Percentiles rank a stretch among this genome's conserved stretches.
These are phyloP conservation scores for Scaptomyza hsui DNA, from an alignment of 1,140 invertebrate genomes.

Conservation along the genomic window DNA sequence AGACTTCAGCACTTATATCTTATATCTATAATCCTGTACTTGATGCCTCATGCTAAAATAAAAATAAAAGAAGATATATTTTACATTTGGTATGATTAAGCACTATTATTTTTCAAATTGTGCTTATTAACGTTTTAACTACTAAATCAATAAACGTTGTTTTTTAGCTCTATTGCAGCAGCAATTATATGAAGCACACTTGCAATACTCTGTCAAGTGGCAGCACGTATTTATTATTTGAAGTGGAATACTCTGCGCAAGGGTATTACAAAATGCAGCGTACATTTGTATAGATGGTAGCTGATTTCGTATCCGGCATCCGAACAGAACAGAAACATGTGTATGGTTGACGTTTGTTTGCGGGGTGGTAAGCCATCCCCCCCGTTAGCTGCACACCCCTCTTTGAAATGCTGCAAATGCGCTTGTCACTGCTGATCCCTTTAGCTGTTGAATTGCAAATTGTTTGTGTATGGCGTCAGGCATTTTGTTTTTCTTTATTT, in stretches of 20 bases:
- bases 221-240: not conserved
- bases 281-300: constrained; percentile 34
- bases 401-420: constrained; percentile 56
- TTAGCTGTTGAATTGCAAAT: constrained; percentile 82
- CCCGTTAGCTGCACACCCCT: not conserved
- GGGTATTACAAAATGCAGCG: constrained; percentile 38
- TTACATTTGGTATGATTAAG: no score
- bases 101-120: no score
- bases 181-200: not conserved
- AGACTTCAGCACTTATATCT: no score
- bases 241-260: not conserved
- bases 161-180: not conserved
- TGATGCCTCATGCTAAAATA: no score
- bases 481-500: constrained; percentile 54
- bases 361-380: constrained; percentile 6
- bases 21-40: not conserved
- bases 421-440: constrained; percentile 79
- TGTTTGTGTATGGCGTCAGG: constrained; percentile 75
- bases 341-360: constrained; percentile 18
- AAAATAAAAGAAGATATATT: no score
- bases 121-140: not conserved
- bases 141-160: not conserved
- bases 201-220: not conserved
- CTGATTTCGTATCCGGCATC: constrained; percentile 4
- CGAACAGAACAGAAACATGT: constrained; percentile 30